Conservation (phyloP, 2,797 vertebrate species). For the Acrossocheilus wenchowensis region DNA sequence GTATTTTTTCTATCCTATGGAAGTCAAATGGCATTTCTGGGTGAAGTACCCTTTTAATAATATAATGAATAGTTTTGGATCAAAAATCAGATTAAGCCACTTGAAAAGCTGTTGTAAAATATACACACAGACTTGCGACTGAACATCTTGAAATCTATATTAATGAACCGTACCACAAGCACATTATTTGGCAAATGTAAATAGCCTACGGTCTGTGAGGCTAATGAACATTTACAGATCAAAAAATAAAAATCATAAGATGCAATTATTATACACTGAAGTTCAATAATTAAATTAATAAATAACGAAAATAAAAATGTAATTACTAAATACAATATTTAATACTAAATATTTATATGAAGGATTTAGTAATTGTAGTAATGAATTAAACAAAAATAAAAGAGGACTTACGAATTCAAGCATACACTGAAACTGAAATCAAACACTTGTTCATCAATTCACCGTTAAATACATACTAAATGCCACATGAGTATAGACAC, state of each 20-base stretch:
- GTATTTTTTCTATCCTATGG: background rate
- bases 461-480: background rate
- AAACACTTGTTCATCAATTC: background rate
- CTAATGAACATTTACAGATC: background rate
- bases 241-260: too few relatives aligned
- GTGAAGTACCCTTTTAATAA: background rate
- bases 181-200: background rate
- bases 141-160: background rate
- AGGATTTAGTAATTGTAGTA: background rate
- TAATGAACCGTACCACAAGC: too few relatives aligned
- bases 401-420: background rate
- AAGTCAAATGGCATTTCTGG: background rate
- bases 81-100: background rate
- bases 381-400: background rate
- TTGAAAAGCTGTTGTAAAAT: background rate
- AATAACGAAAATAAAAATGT: too few relatives aligned
- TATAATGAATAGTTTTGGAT: background rate
- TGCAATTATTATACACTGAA: background rate
- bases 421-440: background rate
- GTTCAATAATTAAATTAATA: background rate
- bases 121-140: background rate
- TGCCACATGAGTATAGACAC: background rate
- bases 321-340: background rate
- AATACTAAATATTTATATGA: background rate
- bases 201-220: background rate